A percentile compares a stretch with the other conserved stretches of the same genome.
These are phyloP conservation scores for Anguilla anguilla DNA, from an alignment of 2,797 vertebrate species.

Conservation along the genomic window DNA sequence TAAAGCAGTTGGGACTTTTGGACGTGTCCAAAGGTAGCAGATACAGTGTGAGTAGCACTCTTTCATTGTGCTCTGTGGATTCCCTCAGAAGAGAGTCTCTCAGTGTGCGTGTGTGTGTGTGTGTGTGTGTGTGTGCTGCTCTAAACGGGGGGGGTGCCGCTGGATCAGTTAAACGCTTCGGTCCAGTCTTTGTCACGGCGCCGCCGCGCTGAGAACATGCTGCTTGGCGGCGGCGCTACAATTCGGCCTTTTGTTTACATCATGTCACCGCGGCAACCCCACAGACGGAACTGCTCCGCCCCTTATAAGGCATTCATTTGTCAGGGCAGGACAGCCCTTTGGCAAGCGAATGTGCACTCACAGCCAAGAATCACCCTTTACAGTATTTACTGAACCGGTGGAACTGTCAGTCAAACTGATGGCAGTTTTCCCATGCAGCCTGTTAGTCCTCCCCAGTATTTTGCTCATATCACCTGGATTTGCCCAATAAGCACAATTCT, in stretches of 20 bases:
- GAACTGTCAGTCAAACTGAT: not conserved
- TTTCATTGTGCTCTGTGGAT: no score
- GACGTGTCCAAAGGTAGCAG: no score
- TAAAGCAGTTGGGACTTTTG: no score
- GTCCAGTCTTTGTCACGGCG: conserved; percentile 70
- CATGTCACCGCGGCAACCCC: conserved; percentile 57
- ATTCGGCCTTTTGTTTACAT: conserved; percentile 84
- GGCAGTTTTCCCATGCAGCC: no score
- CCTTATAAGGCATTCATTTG: not conserved
- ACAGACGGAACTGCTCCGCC: no score
- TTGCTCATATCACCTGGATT: no score
- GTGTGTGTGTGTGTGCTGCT: no score
- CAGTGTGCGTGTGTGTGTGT: no score
- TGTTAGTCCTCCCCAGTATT: not conserved
- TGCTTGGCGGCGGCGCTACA: conserved; percentile 64
- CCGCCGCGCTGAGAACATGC: conserved; percentile 57
- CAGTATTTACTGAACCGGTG: not conserved
- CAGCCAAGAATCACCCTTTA: not conserved
- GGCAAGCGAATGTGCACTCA: not conserved
- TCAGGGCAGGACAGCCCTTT: not conserved
- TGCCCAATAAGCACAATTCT: no score
- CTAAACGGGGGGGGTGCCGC: not conserved
- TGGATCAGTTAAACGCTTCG: conserved; percentile 74
- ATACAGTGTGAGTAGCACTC: no score
- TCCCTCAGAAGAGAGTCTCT: no score